Base-by-base conservation (phyloP, 2,113 vertebrate species). In the Amblyopsis rosae region DNA sequence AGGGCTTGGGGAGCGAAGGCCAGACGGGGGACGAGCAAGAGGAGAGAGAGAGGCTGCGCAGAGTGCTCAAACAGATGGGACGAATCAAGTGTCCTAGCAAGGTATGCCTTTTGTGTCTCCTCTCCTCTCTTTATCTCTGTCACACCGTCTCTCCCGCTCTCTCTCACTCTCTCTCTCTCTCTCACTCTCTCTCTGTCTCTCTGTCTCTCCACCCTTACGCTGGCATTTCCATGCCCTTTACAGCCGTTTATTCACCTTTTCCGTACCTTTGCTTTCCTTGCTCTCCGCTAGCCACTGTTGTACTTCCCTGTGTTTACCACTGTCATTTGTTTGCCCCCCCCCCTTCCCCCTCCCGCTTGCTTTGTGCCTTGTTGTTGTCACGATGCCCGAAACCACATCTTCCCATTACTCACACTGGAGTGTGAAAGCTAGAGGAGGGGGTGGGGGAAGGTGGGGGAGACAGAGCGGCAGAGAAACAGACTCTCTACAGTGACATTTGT, bases 51-150 rank as follows among this genome's bases (percentile, higher is more conserved):
- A 92, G 94, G 70, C 93, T 98, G 77, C 94, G 95, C 67, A 93
- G 94, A 80, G 93, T 97, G 75, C 94, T 98, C 78, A 98, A 99
- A 92, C 96, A 98, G 93, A 98, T 97, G 95, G 96, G 97, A 76
- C 92, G 95, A 88, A 94, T 98, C 82, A 98, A 96, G 87, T 99
- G 97, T 85, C 94, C 96, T 53, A 95, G 92, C 85, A 94, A 98
- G 95, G 97, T 98, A 92, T 80, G 83, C 54, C 45, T 45, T 57
- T 57, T 61, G 1, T 19, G 16, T 70, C 6, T 62, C 26, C 65
- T 72, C 58, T 54, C 41, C 59, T 17, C 73, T 69, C 80, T 51
- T 70, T 32, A 50, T 53, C 64, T 1, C 12, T 53, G 50, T 78
- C 32, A 5, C 26, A 55, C 66, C n/a, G 15, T 60, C 65, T 76